A percentile compares a stretch with the other conserved stretches of the same genome.
Evolutionary conservation across 2,797 vertebrate species (phyloP).

Genomic region (Echeneis naucrates): DNA sequence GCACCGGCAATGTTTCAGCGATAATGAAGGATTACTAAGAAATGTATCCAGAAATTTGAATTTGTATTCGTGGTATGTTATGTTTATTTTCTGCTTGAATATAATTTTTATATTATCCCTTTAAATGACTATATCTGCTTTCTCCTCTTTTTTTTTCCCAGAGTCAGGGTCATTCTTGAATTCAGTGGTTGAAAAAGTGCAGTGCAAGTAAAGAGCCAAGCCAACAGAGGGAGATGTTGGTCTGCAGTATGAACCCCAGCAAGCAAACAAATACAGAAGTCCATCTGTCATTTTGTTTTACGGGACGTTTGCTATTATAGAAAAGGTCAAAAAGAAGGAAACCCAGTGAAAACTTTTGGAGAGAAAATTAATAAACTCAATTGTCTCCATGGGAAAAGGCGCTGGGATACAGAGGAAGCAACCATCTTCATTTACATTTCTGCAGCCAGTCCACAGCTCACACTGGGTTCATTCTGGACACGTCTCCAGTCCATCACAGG

Average conservation of each 20-base stretch:
- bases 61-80: background rate
- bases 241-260: conserved; percentile 6
- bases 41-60: background rate
- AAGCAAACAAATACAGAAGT: background rate
- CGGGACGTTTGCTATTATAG: background rate
- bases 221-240: conserved; percentile 68
- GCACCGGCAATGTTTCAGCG: no score
- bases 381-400: background rate
- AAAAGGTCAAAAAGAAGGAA: conserved; percentile 5
- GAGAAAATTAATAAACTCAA: background rate
- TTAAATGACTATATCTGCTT: background rate
- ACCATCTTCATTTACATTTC: background rate
- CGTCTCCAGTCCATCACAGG: no score
- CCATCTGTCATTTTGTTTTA: background rate
- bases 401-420: background rate
- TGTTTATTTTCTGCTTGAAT: background rate
- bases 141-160: background rate
- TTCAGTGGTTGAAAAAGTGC: conserved; percentile 13
- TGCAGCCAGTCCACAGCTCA: background rate
- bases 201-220: conserved; percentile 26
- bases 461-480: no score
- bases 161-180: conserved; percentile 4
- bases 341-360: conserved; percentile 10
- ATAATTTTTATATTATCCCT: background rate
- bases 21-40: background rate